phyloP scores from a whole-genome alignment of 1,140 invertebrate species.

The Acyrthosiphon pisum region DNA sequence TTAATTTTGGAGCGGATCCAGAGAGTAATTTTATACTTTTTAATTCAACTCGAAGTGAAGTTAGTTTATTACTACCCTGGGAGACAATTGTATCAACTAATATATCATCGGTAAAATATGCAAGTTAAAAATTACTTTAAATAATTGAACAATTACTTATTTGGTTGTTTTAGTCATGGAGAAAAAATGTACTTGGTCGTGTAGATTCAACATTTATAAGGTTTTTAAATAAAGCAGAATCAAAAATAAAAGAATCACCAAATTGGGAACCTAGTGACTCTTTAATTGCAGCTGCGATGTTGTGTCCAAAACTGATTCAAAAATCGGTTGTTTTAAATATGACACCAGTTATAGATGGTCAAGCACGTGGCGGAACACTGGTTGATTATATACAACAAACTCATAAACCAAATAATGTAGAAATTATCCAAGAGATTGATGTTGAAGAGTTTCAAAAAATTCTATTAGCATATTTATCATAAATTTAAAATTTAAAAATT shows the following conservation, averaged over 20 bases:
- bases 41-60: not conserved
- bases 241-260: not conserved
- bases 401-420: not conserved
- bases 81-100: not conserved
- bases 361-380: not conserved
- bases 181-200: not conserved
- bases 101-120: not conserved
- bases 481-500: not conserved
- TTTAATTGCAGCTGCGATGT: not conserved
- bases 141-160: not conserved
- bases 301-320: not conserved
- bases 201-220: not conserved
- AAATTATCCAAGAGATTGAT: not conserved
- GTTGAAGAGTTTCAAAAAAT: not conserved
- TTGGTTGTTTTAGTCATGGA: not conserved
- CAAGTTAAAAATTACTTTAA: not conserved
- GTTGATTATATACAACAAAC: not conserved
- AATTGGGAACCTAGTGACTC: not conserved
- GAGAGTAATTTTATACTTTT: not conserved
- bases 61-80: not conserved
- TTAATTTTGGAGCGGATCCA: not conserved
- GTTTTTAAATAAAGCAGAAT: not conserved
- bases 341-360: not conserved
- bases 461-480: not conserved
- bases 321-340: not conserved